Conservation (phyloP, 2,797 vertebrate species). For the Onychomys leucogaster region DNA sequence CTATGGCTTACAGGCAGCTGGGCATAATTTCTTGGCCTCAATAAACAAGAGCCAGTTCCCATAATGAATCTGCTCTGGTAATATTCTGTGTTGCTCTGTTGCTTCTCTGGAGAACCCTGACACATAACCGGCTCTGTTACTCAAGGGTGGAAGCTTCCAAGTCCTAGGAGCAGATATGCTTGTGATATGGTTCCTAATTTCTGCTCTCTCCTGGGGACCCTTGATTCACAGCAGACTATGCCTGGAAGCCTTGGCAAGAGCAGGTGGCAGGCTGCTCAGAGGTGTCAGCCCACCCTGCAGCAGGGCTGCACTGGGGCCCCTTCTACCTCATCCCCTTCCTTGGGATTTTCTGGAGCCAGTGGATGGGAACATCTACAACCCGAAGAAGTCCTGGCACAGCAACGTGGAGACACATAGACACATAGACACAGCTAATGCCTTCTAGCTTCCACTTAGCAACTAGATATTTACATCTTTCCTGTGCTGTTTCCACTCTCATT, state of each 20-base stretch:
- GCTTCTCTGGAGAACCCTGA: not conserved
- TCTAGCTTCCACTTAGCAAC: not conserved
- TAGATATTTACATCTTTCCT: not conserved
- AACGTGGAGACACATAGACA: too few relatives aligned
- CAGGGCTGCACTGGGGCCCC: not conserved
- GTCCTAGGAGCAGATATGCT: not conserved
- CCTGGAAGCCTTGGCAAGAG: not conserved
- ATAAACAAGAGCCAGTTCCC: not conserved
- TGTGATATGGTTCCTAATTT: not conserved
- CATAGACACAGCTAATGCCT: not conserved
- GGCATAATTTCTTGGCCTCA: too few relatives aligned
- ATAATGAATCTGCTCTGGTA: not conserved
- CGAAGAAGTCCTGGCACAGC: not conserved
- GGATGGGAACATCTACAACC: not conserved
- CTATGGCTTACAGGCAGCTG: too few relatives aligned
- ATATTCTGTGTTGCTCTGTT: not conserved
- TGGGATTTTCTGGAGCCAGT: not conserved
- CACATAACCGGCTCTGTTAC: not conserved
- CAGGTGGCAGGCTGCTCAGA: not conserved
- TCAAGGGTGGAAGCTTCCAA: not conserved
- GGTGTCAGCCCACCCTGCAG: not conserved
- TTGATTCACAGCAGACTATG: rapidly evolving
- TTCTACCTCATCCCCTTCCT: not conserved
- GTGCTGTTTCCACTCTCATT: slow-evolving; percentile 24
- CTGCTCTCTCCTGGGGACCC: not conserved